These are phyloP conservation scores for Adineta ricciae DNA, from an alignment of 2,888 invertebrate species.

Conservation along the genomic window DNA sequence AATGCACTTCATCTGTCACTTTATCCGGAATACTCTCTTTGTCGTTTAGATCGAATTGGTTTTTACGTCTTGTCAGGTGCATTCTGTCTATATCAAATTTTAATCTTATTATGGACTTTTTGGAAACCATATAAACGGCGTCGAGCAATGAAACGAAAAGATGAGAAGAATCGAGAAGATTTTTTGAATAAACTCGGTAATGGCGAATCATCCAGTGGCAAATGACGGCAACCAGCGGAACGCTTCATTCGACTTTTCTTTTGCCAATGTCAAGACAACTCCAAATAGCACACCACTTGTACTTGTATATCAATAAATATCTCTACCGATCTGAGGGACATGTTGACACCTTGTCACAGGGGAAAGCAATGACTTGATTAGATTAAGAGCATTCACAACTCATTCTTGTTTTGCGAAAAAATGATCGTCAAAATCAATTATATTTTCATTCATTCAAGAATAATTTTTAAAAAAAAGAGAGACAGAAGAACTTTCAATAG, in stretches of 20 bases:
- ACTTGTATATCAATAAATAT: too few species aligned
- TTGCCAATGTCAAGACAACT: not conserved
- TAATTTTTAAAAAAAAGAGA: too few species aligned
- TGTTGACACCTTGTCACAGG: too few species aligned
- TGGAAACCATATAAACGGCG: not conserved
- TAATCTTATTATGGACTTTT: not conserved
- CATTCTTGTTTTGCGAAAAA: too few species aligned
- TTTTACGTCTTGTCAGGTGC: not conserved
- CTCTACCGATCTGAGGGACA: too few species aligned
- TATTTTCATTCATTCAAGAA: too few species aligned
- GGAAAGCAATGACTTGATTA: too few species aligned
- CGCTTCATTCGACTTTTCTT: not conserved
- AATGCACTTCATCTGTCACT: not conserved
- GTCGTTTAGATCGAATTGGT: not conserved
- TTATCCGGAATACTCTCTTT: not conserved
- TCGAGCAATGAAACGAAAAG: not conserved
- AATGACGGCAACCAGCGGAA: not conserved
- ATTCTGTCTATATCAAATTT: conserved; percentile 1
- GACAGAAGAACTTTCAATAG: too few species aligned
- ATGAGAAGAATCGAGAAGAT: not conserved
- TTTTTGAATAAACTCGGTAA: not conserved
- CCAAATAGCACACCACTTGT: too few species aligned
- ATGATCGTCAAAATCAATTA: too few species aligned
- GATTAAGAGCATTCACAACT: too few species aligned
- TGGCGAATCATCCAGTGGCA: not conserved